Base-by-base conservation (phyloP, 2,797 vertebrate genomes). In the Spheniscus humboldti region DNA sequence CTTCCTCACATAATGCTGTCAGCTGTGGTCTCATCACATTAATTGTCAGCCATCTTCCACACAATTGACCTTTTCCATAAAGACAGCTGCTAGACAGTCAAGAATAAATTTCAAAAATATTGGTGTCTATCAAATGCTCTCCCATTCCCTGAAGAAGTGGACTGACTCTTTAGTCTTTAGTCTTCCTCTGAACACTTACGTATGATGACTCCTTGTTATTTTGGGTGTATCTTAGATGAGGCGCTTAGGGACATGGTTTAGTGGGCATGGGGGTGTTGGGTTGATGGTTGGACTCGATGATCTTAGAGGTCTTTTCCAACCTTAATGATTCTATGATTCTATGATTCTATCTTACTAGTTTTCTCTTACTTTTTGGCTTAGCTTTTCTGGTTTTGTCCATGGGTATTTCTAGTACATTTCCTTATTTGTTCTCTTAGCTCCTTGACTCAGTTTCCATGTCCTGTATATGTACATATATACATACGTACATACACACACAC, bases 401-500 rank as follows among this genome's bases (percentile, higher is more conserved):
- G 11, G 37, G 7, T 69, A 48, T n/a, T 77, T 62, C 9, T 30
- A 62, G 24, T 2, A 24, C 5, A 33, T 60, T 39, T 56, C 55
- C 11, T 16, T 41, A 12, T 23, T 78, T 41, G 25, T 18, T 35
- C 45, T 60, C 45, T 52, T 14, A 35, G 53, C 48, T 74, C 43
- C 43, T 28, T 63, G 30, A 72, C 20, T 39, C 39, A 31, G 30
- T 37, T 88, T 37, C 45, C 30, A 30, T 10, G 16, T 23, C 12
- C 5, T 72, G 43, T 59, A 5, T 55, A 18, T 19, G 23, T 47
- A 50, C 7, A 25, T 15, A n/a, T 28, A 17, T 4, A 31, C 11
- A 31, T 22, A 37, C 0, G 3, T 20, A 39, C 10, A 19, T 2
- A 68, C 5, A 59, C 2, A 8, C 30, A 8, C 30, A 78, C 17